Evolutionary conservation across 2,113 vertebrate species (phyloP).

Genomic region (Tetraodon nigroviridis): DNA sequence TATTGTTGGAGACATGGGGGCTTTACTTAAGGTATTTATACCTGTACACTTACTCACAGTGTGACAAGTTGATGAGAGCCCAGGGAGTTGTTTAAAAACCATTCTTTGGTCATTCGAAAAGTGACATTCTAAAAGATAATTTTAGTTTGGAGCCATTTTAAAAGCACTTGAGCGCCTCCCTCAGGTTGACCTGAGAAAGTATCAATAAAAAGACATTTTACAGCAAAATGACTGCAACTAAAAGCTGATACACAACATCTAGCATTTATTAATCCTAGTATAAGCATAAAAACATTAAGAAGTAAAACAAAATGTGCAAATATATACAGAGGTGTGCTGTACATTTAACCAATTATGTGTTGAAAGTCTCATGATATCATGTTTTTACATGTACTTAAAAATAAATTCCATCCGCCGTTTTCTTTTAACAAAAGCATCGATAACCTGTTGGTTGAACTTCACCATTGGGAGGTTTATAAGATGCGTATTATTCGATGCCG

Average conservation of each 20-base stretch:
- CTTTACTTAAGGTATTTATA: constrained; percentile 83
- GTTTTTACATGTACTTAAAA: no score
- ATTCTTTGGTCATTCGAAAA: constrained; percentile 20
- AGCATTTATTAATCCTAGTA: no score
- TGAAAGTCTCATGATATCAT: no score
- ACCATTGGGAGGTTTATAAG: no score
- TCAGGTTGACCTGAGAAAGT: constrained; percentile 34
- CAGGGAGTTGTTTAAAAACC: constrained; percentile 5
- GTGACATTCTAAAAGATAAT: not conserved
- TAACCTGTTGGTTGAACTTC: no score
- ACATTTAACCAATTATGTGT: no score
- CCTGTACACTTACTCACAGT: constrained; percentile 6
- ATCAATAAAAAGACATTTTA: constrained; percentile 4
- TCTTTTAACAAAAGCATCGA: no score
- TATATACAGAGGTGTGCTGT: no score
- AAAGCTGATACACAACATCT: not conserved
- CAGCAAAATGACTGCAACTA: not conserved
- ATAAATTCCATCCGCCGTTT: no score
- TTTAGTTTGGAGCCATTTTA: not conserved
- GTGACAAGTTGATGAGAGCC: not conserved
- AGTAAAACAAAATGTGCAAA: no score
- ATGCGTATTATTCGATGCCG: constrained; percentile 1
- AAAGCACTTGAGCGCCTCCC: constrained; percentile 47
- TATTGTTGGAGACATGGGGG: constrained; percentile 88
- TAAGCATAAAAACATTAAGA: no score